Evolutionary conservation across 2,797 vertebrate species (phyloP).

Genomic region (Chloroceryle amazona): DNA sequence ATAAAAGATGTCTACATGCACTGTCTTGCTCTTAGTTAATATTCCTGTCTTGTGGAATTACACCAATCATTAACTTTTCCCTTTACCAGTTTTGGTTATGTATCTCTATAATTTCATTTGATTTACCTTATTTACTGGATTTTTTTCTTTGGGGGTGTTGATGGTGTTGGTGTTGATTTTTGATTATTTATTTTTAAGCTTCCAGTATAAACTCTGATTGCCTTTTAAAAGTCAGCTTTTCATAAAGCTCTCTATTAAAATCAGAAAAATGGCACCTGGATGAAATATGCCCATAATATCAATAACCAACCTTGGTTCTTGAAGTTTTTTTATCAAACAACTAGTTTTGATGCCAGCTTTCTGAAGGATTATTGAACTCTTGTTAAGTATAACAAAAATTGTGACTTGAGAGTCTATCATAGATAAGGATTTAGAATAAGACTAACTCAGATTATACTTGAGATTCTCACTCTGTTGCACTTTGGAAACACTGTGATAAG

Average conservation of each 20-base stretch:
- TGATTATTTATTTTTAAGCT: background rate
- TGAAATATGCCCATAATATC: background rate
- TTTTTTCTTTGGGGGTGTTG: background rate
- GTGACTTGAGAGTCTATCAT: background rate
- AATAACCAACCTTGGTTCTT: background rate
- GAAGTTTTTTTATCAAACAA: background rate
- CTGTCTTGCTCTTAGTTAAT: background rate
- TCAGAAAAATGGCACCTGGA: rapidly evolving
- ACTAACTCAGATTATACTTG: background rate
- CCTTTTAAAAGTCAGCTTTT: background rate
- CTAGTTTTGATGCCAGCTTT: background rate
- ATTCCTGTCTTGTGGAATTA: background rate
- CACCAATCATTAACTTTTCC: background rate
- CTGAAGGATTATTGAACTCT: background rate
- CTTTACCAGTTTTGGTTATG: background rate
- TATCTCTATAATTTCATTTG: background rate
- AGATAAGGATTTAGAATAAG: background rate
- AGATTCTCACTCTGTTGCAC: background rate
- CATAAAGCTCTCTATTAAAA: background rate
- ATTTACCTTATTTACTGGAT: background rate
- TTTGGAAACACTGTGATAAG: background rate
- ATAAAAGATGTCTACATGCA: background rate
- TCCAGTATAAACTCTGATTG: background rate
- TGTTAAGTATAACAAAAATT: background rate
- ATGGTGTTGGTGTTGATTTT: too few relatives aligned